Evolutionary conservation across 2,888 invertebrate genomes (phyloP), one percentile per base, ranked within the genome.

Genomic region (Aspidapion aeneum): DNA sequence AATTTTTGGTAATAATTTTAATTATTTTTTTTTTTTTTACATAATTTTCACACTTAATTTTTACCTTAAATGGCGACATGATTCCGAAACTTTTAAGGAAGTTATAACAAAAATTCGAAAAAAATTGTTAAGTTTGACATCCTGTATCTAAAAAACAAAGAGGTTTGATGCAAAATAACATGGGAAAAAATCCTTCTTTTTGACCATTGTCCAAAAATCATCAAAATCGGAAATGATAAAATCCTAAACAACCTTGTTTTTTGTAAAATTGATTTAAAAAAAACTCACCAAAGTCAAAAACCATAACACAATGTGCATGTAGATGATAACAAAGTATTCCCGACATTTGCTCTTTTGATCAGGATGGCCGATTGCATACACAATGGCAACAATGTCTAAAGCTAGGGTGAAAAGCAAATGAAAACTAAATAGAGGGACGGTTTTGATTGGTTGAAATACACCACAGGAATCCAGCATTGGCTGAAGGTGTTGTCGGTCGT

Each of bases 311-410:
- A 82, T 82, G 63, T 87, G 84, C 60, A 84, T 75, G 73, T 87
- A 86, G 21, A 86, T 80, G 75, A 86, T 80, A 62, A 84, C 79
- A 71, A 86, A 86, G 71, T 85, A 86, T 54, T 86, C 85, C 63
- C 82, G 79, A 70, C 85, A 85, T 70, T 79, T 81, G 64, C 79
- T 78, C 19, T 79, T 77, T 63, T 75, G 73, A 68, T 78, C 75
- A n/a, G 79, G 79, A 70, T 79, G 77, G 35, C 69, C 67, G 20
- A 76, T 64, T 22, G 80, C 77, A 70, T 77, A 78, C 9, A 76
- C 72, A 59, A 80, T 75, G 2, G 79, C 78, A 50, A 75, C 64
- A 35, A 80, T 70, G 73, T 79, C 77, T 55, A 81, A 67, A 5
- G 72, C 70, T 21, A 80, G 64, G 1, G 75, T 74, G 63, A 72